These are phyloP conservation scores for Caenorhabditis panamensis DNA, from an alignment of 2,888 invertebrate genomes.

Conservation along the genomic window DNA sequence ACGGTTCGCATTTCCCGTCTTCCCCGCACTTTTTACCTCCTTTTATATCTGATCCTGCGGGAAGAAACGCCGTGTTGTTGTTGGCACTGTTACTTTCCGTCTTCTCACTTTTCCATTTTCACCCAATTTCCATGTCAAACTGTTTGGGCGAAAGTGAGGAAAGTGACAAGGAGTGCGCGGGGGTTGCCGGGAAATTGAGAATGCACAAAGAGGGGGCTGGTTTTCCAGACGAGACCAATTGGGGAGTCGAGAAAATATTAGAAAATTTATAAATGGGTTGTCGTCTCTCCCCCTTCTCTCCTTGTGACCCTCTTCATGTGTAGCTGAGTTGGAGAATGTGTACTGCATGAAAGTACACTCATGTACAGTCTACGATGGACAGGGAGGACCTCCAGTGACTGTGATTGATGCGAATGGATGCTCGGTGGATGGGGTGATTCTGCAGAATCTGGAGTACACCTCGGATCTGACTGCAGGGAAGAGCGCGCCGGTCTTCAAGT, in stretches of 20 bases:
- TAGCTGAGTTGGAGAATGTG: constrained; percentile 73
- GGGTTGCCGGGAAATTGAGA: too few relatives aligned
- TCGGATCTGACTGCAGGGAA: constrained; percentile 79
- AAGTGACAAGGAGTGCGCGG: neutral
- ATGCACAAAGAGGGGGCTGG: too few relatives aligned
- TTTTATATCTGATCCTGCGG: constrained; percentile 56
- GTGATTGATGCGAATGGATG: constrained; percentile 80
- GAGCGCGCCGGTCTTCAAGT: constrained; percentile 76
- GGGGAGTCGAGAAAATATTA: neutral
- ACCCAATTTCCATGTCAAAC: constrained; percentile 43
- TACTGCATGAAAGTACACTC: constrained; percentile 81
- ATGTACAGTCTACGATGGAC: constrained; percentile 80
- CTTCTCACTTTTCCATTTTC: too few relatives aligned
- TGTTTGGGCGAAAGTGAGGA: constrained; percentile 10
- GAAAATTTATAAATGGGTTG: too few relatives aligned
- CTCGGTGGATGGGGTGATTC: constrained; percentile 77
- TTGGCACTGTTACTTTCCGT: too few relatives aligned
- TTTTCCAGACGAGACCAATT: constrained; percentile 4
- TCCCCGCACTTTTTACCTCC: constrained; percentile 20
- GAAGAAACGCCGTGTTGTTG: constrained; percentile 19
- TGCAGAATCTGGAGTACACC: constrained; percentile 77
- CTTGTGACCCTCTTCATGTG: too few relatives aligned
- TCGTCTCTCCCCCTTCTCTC: too few relatives aligned
- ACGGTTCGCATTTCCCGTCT: neutral
- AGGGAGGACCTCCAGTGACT: constrained; percentile 78